phyloP scores from a whole-genome alignment of 2,113 vertebrate species.

The Lepisosteus oculatus region DNA sequence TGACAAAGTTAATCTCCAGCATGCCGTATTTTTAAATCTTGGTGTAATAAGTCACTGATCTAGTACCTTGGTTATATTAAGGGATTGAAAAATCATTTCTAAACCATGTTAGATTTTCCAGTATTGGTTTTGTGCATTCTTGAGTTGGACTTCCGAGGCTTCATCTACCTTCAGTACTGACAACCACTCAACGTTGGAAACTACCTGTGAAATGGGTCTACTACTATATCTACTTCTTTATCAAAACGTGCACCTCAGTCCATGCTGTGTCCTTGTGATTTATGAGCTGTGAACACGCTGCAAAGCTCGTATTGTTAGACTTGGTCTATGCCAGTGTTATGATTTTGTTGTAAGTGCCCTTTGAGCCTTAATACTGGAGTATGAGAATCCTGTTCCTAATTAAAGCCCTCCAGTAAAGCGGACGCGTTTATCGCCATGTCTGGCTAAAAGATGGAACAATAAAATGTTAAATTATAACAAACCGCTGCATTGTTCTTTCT shows the following conservation, averaged over 20 bases:
- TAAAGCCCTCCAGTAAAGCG: neutral
- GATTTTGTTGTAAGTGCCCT: neutral
- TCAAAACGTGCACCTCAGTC: neutral
- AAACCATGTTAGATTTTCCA: too few species aligned
- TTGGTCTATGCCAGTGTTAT: neutral
- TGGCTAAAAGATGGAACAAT: conserved; percentile 10
- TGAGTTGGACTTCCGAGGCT: neutral
- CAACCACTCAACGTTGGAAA: neutral
- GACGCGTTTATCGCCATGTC: neutral
- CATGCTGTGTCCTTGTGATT: neutral
- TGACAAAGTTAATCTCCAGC: too few species aligned
- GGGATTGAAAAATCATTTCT: too few species aligned
- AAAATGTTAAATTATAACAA: conserved; percentile 10
- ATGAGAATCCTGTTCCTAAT: neutral
- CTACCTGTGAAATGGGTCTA: neutral
- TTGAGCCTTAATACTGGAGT: conserved; percentile 8
- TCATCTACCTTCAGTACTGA: neutral
- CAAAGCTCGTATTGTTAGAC: neutral
- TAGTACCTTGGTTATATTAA: too few species aligned
- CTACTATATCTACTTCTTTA: neutral
- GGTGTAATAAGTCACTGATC: too few species aligned
- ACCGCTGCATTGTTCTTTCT: conserved; percentile 2
- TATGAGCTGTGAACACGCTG: neutral
- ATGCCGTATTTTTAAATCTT: too few species aligned
- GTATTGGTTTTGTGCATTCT: too few species aligned